phyloP scores from a whole-genome alignment of 2,888 invertebrate genomes.

The Brassicogethes aeneus region DNA sequence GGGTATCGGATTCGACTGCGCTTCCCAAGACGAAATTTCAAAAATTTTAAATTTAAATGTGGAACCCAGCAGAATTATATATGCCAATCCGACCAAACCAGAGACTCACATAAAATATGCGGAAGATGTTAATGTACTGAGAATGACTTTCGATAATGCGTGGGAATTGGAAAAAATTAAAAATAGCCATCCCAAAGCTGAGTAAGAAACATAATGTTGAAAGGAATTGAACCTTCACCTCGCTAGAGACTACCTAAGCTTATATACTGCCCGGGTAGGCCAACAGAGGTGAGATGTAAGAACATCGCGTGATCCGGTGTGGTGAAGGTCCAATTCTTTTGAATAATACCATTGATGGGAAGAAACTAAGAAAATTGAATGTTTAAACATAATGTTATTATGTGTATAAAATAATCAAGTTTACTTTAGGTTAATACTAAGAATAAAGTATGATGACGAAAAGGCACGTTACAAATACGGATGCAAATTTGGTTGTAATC shows the following conservation, averaged over 20 bases:
- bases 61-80: constrained; percentile 44
- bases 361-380: no score
- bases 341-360: no score
- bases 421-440: constrained; percentile 11
- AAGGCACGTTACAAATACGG: constrained; percentile 7
- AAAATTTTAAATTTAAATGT: constrained; percentile 45
- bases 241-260: no score
- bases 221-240: no score
- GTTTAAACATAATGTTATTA: no score
- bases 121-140: constrained; percentile 40
- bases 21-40: constrained; percentile 48
- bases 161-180: constrained; percentile 49
- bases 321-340: no score
- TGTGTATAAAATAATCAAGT: no score
- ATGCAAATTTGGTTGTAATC: constrained; percentile 12
- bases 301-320: no score
- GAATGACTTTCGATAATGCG: constrained; percentile 51
- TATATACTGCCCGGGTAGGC: no score
- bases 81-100: constrained; percentile 51
- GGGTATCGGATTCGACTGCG: constrained; percentile 55
- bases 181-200: constrained; percentile 43
- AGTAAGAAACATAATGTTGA: no score
- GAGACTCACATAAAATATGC: constrained; percentile 47
- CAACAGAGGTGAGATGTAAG: not conserved
- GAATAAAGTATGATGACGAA: constrained; percentile 11